Base-by-base conservation (phyloP, 2,888 invertebrate genomes). In the Epistrophe grossulariae region DNA sequence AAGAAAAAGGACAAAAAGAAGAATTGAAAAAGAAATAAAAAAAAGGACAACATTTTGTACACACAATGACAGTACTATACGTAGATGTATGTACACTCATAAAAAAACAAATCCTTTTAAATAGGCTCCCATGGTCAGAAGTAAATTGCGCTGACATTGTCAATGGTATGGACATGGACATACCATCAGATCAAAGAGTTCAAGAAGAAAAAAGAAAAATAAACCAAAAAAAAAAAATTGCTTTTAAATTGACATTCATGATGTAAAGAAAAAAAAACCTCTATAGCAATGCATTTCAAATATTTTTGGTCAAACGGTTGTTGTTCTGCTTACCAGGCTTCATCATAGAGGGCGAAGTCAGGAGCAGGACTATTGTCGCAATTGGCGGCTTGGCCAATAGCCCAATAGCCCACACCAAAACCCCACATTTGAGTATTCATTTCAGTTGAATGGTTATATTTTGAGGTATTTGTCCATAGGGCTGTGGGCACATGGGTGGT, bases 261-360 rank as follows among this genome's bases (percentile, higher is more conserved):
- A 62, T 62, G 62, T 7, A 35, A 35, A 48, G 48, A 64, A 64
- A 55, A 24, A 24, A 24, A 24, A n/a, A n/a, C n/a, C n/a, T 31
- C 48, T 40, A 13, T 31, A 59, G 74, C 48, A 74, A 71, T 70
- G 79, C 74, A 84, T 74, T 79, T 40, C 74, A 79, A 76, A 79
- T 79, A 71, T 50, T 79, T 59, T 84, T 70, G 79, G 72, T 78
- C 72, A 83, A 73, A 73, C 73, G 62, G 55, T 68, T 60, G 59
- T 70, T 55, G 35, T 76, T 68, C 68, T 76, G 38, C 15, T 28
- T 48, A 24, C 28, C 52, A n/a, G 15, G n/a, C 8, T 2, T 13
- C n/a, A 38, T 4, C n/a, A 7, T 5, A 6, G 4, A 17, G 35
- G 31, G 35, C 24, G 24, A 2, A 24, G 15, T 24, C 60, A 24